Base-by-base conservation (phyloP, 1,140 invertebrate genomes). In the Heliconius himera region DNA sequence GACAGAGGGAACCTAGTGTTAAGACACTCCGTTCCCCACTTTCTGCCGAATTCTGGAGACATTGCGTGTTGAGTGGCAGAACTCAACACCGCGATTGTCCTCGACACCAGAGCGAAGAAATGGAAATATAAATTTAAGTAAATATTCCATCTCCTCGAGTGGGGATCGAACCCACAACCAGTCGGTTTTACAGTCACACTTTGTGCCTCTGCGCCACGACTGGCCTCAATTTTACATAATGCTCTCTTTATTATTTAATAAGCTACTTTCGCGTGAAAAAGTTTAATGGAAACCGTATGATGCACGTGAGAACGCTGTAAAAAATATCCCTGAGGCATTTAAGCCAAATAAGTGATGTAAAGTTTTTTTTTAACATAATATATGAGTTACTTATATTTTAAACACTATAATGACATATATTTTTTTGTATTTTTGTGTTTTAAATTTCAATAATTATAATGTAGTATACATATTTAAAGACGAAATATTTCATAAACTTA, bases 241-340 rank as follows among this genome's bases (percentile, higher is more conserved):
- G 82, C 80, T 76, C 78, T 81, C 78, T 78, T 73, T 79, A 82
- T 82, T 80, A 80, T 81, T 82, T 83, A 82, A 83, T 81, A 83
- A 83, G 82, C 76, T 81, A 82, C 80, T 83, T 82, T 79, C 80
- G 80, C 81, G 78, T 60, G 76, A 78, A 81, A 81, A 81, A 81
- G 51, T 72, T 74, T 81, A 78, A 78, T 81, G 80, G 49, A 60
- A 75, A 75, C 76, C 75, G 76, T 81, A 78, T 74, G 77, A 76
- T 74, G 76, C 60, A 49, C 38, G 76, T 49, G 49, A 46, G 80
- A 78, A 81, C 71, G 76, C 54, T 41, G 73, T 22, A 46, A 76
- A 76, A 76, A 66, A 26, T 76, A 71, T 16, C 5, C 75, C 66
- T 16, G 56, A 33, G 60, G 75, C 66, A 71, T 51, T 36, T 33